A percentile compares a stretch with the other conserved stretches of the same genome.
Evolutionary conservation across 2,113 vertebrate species (phyloP).

Genomic region (Mirounga angustirostris): DNA sequence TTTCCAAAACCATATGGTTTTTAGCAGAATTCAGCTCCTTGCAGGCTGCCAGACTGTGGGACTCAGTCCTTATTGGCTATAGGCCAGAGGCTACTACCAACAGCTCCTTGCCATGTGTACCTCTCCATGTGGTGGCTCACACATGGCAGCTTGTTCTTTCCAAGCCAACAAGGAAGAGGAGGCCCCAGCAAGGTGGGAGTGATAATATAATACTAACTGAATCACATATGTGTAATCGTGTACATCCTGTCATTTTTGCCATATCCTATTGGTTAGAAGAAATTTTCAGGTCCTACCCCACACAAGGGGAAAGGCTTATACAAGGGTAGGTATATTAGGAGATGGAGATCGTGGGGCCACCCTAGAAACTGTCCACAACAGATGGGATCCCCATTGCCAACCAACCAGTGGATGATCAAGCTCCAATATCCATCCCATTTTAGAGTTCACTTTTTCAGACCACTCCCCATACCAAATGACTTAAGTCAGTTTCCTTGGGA

Average conservation of each 20-base stretch:
- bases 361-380: background rate
- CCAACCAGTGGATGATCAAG: background rate
- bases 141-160: background rate
- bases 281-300: background rate
- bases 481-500: background rate
- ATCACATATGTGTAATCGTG: background rate
- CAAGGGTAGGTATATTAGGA: background rate
- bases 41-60: background rate
- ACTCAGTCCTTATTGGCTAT: background rate
- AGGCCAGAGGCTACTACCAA: background rate
- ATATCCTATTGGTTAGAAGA: background rate
- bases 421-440: background rate
- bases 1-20: background rate
- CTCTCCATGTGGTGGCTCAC: background rate
- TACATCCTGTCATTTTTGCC: background rate
- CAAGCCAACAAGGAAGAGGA: background rate
- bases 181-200: background rate
- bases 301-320: background rate
- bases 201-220: background rate
- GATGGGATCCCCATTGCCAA: background rate
- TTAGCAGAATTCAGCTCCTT: constrained; percentile 6
- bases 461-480: background rate
- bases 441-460: background rate
- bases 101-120: background rate
- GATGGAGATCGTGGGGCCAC: background rate